Conservation (phyloP, 2,888 invertebrate genomes). For the Heliconius aoede region DNA sequence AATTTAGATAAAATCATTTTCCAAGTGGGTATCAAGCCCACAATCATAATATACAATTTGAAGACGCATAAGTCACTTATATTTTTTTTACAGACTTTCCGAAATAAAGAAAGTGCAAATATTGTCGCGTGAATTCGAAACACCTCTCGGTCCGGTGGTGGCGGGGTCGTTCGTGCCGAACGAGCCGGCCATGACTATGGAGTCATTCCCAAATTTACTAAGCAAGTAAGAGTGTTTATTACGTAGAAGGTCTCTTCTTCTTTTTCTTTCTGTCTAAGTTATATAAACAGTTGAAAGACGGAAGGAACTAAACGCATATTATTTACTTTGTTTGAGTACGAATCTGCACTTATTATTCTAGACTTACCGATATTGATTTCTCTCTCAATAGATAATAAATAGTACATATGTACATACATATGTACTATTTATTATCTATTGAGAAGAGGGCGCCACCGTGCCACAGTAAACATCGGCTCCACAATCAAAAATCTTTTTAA, state of each 20-base stretch:
- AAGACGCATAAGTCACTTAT: neutral
- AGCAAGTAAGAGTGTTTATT: slow-evolving; percentile 86
- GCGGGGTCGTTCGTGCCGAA: slow-evolving; percentile 93
- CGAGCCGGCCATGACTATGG: slow-evolving; percentile 90
- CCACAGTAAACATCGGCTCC: no score
- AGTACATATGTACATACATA: no score
- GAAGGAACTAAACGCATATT: no score
- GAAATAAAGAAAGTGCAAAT: slow-evolving; percentile 88
- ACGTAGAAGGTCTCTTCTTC: neutral
- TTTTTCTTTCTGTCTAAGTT: no score
- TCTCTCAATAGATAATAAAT: no score
- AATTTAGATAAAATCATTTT: neutral
- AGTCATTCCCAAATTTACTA: slow-evolving; percentile 87
- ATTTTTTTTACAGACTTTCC: slow-evolving; percentile 75
- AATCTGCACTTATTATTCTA: no score
- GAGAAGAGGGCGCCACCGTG: no score
- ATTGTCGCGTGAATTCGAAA: slow-evolving; percentile 88
- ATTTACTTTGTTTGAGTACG: no score
- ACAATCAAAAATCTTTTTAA: no score
- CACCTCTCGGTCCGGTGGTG: slow-evolving; percentile 94
- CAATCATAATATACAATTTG: neutral
- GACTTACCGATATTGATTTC: no score
- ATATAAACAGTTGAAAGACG: no score
- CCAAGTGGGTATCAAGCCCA: neutral
- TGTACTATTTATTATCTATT: no score